These are phyloP conservation scores for Synanthedon tipuliformis DNA, from an alignment of 2,888 invertebrate genomes.

Conservation along the genomic window DNA sequence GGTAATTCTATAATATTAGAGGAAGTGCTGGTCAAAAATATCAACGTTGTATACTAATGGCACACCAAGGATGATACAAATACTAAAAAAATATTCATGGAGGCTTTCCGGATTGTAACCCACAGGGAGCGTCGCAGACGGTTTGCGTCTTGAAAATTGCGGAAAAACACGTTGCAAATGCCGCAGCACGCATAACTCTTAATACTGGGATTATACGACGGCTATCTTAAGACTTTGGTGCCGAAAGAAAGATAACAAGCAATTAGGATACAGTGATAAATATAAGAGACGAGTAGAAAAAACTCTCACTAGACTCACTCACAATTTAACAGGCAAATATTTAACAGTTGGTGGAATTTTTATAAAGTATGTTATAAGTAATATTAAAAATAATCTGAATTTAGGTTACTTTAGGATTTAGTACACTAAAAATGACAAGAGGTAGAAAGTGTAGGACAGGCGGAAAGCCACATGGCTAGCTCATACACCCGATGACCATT, in stretches of 20 bases:
- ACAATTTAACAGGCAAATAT: too few species aligned
- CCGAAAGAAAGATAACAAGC: constrained; percentile 63
- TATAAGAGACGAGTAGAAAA: neutral
- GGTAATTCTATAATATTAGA: too few species aligned
- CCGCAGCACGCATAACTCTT: constrained; percentile 63
- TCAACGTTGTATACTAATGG: constrained; percentile 58
- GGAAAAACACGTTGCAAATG: constrained; percentile 60
- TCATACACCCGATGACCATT: too few species aligned
- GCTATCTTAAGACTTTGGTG: constrained; percentile 57
- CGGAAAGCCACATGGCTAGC: too few species aligned
- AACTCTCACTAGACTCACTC: too few species aligned
- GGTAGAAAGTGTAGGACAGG: too few species aligned
- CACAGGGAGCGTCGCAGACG: constrained; percentile 45
- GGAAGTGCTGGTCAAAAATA: constrained; percentile 21
- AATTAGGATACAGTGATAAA: constrained; percentile 29
- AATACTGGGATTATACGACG: constrained; percentile 63
- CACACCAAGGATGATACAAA: constrained; percentile 68
- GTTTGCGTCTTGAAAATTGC: constrained; percentile 50
- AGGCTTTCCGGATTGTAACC: constrained; percentile 65
- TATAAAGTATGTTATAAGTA: too few species aligned
- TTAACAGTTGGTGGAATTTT: too few species aligned
- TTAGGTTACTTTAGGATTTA: too few species aligned
- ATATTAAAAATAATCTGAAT: too few species aligned
- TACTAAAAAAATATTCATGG: constrained; percentile 69
- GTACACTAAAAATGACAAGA: too few species aligned